Base-by-base conservation (phyloP, 2,888 invertebrate genomes). In the Caenorhabditis sp. region DNA sequence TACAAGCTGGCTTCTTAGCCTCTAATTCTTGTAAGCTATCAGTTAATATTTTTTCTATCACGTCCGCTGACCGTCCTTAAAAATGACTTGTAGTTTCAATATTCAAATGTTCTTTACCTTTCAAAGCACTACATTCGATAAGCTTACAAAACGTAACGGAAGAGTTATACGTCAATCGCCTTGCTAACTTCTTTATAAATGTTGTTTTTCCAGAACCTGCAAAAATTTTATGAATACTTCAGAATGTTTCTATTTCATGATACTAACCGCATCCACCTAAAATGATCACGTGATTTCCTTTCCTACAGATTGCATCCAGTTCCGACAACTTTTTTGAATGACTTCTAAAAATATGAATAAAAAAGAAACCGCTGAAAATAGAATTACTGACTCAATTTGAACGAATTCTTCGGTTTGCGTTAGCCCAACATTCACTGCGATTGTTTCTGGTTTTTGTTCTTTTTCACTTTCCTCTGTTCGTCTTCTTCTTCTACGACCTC, bases 21-120 rank as follows among this genome's bases (percentile, higher is more conserved):
- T 82, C 82, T 11, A 88, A 37, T 37, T 56, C 67, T 4, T 37
- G 51, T 58, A 88, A 44, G 0, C 62, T 79, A 1, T 79, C 80
- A 4, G 69, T 76, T 18, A 89, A 44, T 1, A 60, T 40, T 22
- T 88, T 86, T 67, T 87, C 85, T 20, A 89, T 84, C 6, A 65
- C 64, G 35, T 88, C 88, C 8, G 87, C 80, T 8, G 85, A 80
- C 55, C 83, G 83, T 53, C 87, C 85, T 85, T 20, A 55, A 79
- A 4, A 13, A 13, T 40, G 6, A 11, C 13, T 40, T 40, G 32
- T 6, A 6, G 9, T 32, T 32, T 32, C 5, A 32, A 9, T 40
- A 13, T 40, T 6, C 13, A 13, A 40, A 40, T 11, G 13, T 32
- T 32, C 4, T 32, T 32, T 9, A 71, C 76, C 77, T 83, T 76